Evolutionary conservation across 2,113 vertebrate genomes (phyloP), one percentile per base, ranked within the genome.

Genomic region (cattle (Bos taurus)): DNA sequence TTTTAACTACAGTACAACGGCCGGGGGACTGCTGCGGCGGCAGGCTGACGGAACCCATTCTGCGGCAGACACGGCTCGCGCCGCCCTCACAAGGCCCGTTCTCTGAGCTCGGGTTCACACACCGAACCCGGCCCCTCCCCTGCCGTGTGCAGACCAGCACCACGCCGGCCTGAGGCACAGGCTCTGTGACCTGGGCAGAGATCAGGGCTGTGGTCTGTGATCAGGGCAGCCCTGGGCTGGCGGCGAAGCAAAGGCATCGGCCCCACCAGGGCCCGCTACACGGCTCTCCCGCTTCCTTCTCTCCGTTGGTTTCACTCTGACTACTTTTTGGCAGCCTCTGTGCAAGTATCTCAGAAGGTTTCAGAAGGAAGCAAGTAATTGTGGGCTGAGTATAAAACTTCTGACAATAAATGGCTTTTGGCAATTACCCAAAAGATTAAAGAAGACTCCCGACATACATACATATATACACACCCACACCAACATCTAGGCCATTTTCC

Each of bases 81-180:
- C 54, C n/a, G 59, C 71, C 56, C 80, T 86, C 77, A 4, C 0
- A 43, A 5, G 0, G 19, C 52, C 7, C 30, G 11, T 95, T 62
- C 95, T 87, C 71, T 16, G 60, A 80, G 2, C 50, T 13, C 4
- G 83, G 46, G 36, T 3, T 26, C 46, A 3, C 0, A 3, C 9
- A 8, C 3, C 33, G 40, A 5, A 6, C 40, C 23, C 1, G 50
- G 36, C 7, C 7, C 30, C 28, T 17, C 25, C 1, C 11, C 0
- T 28, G 52, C n/a, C 2, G 2, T 4, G 12, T 25, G 19, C 17
- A 28, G 43, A 9, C 0, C 0, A 13, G 40, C 36, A 6, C 28
- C 21, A 3, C 0, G 43, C 23, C 25, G 59, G 6, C 17, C n/a
- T 7, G 10, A 3, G 2, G 17, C n/a, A 11, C 67, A 23, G n/a